Evolutionary conservation across 2,113 vertebrate species (phyloP).

Genomic region (Entomyzon cyanotis): DNA sequence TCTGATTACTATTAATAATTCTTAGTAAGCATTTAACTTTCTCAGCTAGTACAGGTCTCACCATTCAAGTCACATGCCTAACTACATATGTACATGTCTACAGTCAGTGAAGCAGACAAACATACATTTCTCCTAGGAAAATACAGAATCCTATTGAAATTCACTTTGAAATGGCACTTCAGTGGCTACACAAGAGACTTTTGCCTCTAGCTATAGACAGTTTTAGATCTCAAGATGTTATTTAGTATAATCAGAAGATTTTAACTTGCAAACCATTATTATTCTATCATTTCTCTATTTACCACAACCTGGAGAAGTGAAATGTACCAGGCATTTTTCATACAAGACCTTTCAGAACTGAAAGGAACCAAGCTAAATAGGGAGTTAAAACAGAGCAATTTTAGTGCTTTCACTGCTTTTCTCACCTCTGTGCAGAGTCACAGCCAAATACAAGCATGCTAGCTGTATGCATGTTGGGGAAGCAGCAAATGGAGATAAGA

Average conservation of each 20-base stretch:
- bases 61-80: neutral
- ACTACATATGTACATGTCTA: neutral
- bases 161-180: neutral
- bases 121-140: neutral
- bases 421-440: slow-evolving; percentile 17
- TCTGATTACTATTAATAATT: neutral
- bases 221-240: neutral
- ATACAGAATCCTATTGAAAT: neutral
- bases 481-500: neutral
- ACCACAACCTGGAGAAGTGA: neutral
- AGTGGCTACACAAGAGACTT: neutral
- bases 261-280: neutral
- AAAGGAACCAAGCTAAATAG: neutral
- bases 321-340: neutral
- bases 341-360: neutral
- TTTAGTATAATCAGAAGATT: neutral
- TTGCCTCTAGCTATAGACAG: neutral
- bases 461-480: neutral
- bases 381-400: neutral
- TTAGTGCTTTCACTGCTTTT: neutral
- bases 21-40: neutral
- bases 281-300: neutral
- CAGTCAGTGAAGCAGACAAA: neutral
- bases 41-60: neutral
- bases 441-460: neutral